Evolutionary conservation across 2,113 vertebrate genomes (phyloP).

Genomic region (Lycaon pictus): DNA sequence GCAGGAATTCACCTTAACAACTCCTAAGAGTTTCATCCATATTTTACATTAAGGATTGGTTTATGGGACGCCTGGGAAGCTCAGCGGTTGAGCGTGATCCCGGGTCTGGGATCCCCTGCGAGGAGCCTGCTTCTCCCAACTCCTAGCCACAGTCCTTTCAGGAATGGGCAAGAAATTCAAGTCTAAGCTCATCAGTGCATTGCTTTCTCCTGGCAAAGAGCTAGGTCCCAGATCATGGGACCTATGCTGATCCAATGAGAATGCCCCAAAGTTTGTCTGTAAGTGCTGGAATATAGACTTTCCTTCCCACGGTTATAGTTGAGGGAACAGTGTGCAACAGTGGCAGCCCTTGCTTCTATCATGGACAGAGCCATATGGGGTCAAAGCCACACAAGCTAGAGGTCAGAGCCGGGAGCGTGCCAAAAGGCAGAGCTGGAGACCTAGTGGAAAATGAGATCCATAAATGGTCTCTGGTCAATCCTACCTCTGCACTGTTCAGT

Average conservation of each 20-base stretch:
- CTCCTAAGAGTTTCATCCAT: background rate
- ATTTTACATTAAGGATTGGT: background rate
- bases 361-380: background rate
- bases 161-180: background rate
- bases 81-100: no score
- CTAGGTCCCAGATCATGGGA: background rate
- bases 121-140: background rate
- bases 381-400: background rate
- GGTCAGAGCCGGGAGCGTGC: background rate
- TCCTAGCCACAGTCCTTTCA: background rate
- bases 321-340: background rate
- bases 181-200: background rate
- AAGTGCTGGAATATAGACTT: background rate
- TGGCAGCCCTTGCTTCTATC: background rate
- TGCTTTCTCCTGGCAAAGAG: background rate
- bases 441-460: background rate
- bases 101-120: no score
- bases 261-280: background rate
- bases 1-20: background rate
- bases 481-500: background rate
- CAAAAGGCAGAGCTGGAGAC: background rate
- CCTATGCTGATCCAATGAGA: background rate
- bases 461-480: background rate
- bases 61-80: background rate
- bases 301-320: background rate